Evolutionary conservation across 2,797 vertebrate genomes (phyloP), one percentile per base, ranked within the genome.

Genomic region (Peromyscus eremicus): DNA sequence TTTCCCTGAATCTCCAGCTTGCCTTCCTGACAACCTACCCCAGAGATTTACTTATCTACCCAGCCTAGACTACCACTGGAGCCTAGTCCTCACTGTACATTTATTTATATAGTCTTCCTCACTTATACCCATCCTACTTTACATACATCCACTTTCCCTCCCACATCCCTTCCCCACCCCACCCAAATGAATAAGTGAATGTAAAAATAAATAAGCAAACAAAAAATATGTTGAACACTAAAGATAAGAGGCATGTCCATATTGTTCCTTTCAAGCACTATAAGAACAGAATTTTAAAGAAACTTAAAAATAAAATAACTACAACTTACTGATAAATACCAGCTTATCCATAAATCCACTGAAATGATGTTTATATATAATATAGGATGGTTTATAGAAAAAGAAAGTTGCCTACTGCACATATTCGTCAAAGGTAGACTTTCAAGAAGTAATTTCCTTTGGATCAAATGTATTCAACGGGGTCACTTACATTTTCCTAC

Each of bases 401-500:
- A 93, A 40, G n/a, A 75, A 87, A 57, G 86, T 77, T 87, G 19
- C 6, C 60, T 96, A 17, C 9, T 85, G 80, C 83, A 64, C 66
- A 71, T 84, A 71, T 73, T 81, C 4, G 82, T 55, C 66, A 96
- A 94, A 5, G 37, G 29, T 21, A 52, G 34, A 89, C 29, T 83
- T 92, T 55, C 21, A 77, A 90, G 37, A 94, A 92, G 83, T 64
- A 85, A 89, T 60, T 68, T 81, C 11, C 32, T 92, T 81, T 73
- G 84, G 34, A 91, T 94, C 84, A 71, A 94, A 93, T 46, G 52
- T 77, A n/a, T 25, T 80, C 92, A 75, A 88, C 34, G 49, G 52
- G 87, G 52, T 77, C 55, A 11, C 49, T 94, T 95, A 83, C 66
- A 91, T 81, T 97, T 94, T 83, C 62, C 40, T 92, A 91, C 46